Evolutionary conservation across 2,113 vertebrate species (phyloP), one percentile per base, ranked within the genome.

Genomic region (Uropsilus gracilis): DNA sequence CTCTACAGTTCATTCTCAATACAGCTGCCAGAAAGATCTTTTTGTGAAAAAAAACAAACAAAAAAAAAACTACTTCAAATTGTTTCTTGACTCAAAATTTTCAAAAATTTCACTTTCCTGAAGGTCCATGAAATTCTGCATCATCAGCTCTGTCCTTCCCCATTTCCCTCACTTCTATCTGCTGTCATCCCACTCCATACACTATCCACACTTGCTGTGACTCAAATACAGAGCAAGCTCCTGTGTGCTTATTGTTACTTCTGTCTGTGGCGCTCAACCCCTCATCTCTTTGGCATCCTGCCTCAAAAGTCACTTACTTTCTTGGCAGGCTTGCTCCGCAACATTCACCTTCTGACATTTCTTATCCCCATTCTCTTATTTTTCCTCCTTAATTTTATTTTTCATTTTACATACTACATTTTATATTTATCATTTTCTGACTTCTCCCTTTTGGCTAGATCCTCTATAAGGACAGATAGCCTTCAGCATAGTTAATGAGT

Each of bases 341-440:
- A 3, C 3, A 8, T 20, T 7, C 16, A n/a, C 14, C 32, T 24
- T 53, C 44, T 22, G 14, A 71, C 24, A 75, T 5, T 76, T 14
- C 44, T 37, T 44, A 26, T 14, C 20, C 18, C 30, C 24, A 22
- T 69, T 73, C 46, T 24, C 30, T 69, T 76, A 5, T 46, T 53
- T 24, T 64, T 90, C 22, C 42, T 72, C 46, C n/a, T 63, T 63
- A 61, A n/a, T 16, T 83, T 88, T 76, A 68, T 48, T 88, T 80
- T 95, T 59, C 46, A 80, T 90, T 53, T 83, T 80, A 78, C 30
- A 77, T 66, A 28, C 2, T 59, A 37, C 10, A 26, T 48, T 71
- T 61, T 86, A 71, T 39, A 73, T 63, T 50, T 85, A 77, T 63
- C 61, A 44, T 83, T 86, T 94, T 83, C 57, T 69, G 17, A 64